These are phyloP conservation scores for Stenopsyche tienmushanensis DNA, from an alignment of 1,140 invertebrate genomes.

Conservation along the genomic window DNA sequence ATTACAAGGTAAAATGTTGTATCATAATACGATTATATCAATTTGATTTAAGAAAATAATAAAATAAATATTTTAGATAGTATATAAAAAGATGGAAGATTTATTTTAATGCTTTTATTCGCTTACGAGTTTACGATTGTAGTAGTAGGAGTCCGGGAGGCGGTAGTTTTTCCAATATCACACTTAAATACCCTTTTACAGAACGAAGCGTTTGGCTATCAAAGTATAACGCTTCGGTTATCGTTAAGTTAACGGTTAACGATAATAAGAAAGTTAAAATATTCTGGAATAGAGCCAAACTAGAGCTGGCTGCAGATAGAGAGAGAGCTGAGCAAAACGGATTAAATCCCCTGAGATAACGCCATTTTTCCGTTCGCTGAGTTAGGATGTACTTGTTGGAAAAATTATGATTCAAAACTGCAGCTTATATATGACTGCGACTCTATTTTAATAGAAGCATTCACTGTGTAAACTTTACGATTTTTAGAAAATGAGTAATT, in stretches of 20 bases:
- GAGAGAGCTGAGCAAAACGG: conserved; percentile 26
- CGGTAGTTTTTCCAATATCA: no score
- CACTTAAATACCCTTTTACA: no score
- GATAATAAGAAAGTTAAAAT: conserved; percentile 34
- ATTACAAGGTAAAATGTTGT: no score
- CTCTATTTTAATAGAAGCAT: neutral
- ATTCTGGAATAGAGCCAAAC: conserved; percentile 30
- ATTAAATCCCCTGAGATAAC: conserved; percentile 35
- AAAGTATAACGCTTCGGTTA: conserved; percentile 22
- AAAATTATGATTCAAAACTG: conserved; percentile 28
- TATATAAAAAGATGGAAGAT: no score
- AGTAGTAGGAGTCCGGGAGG: no score
- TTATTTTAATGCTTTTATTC: no score
- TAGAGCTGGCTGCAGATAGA: conserved; percentile 12
- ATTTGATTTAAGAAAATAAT: no score
- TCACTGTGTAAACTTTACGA: no score
- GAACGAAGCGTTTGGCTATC: conserved; percentile 8
- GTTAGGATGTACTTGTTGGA: conserved; percentile 23
- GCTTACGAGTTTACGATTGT: no score
- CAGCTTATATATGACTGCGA: conserved; percentile 1
- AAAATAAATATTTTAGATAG: no score
- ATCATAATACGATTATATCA: no score
- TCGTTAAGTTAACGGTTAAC: conserved; percentile 29
- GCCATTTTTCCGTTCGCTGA: conserved; percentile 35
- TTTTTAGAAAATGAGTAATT: no score